Evolutionary conservation across 2,888 invertebrate genomes (phyloP).

Genomic region (Drosophila atripex): DNA sequence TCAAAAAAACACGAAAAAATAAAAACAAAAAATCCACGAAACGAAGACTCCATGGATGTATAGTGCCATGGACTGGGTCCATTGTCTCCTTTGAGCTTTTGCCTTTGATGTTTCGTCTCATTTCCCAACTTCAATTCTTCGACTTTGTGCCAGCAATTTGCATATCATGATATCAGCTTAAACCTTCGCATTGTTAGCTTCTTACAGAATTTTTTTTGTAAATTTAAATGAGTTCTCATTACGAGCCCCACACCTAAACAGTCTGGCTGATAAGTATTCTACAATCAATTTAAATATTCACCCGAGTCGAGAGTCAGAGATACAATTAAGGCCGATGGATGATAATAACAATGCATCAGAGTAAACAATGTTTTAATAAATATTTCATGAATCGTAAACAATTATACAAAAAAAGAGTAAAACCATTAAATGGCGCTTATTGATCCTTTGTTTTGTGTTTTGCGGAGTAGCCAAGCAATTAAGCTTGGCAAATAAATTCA

Average conservation of each 20-base stretch:
- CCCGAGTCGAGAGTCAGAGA: conserved; percentile 19
- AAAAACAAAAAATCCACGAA: background rate
- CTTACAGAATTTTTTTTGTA: conserved; percentile 38
- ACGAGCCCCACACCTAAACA: background rate
- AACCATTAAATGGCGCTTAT: conserved; percentile 61
- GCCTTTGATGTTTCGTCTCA: conserved; percentile 68
- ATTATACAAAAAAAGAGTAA: conserved; percentile 41
- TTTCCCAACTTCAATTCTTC: conserved; percentile 1
- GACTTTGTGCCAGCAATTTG: conserved; percentile 52
- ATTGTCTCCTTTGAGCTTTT: conserved; percentile 70
- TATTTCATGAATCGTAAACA: conserved; percentile 58
- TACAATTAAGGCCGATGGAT: conserved; percentile 36
- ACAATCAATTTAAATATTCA: conserved; percentile 8
- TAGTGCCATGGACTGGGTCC: conserved; percentile 40
- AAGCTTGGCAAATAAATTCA: conserved; percentile 70
- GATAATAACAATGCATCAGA: conserved; percentile 32
- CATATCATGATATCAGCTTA: conserved; percentile 73
- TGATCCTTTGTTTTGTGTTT: conserved; percentile 61
- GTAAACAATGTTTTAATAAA: conserved; percentile 64
- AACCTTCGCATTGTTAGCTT: conserved; percentile 63
- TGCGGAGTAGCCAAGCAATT: conserved; percentile 65
- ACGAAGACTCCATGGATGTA: background rate
- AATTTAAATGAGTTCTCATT: conserved; percentile 13
- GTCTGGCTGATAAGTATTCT: conserved; percentile 5
- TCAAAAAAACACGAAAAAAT: conserved; percentile 45